Conservation (phyloP, 1,140 invertebrate species). For the Protaetia brevitarsis region DNA sequence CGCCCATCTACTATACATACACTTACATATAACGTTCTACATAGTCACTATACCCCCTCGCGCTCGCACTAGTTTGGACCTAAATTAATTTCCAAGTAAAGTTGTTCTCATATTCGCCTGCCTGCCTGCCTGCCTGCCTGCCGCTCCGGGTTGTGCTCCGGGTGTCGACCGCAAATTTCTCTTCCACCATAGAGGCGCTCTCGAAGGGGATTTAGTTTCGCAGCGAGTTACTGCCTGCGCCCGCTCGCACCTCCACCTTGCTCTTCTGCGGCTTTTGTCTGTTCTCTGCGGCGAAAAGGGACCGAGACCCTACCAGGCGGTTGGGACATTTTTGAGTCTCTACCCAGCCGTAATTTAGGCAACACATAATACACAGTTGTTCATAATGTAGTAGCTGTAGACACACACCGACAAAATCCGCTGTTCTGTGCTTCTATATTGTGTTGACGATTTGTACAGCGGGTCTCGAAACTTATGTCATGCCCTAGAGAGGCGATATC, state of each 20-base stretch:
- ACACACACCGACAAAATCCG: too few relatives aligned
- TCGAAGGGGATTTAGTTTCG: too few relatives aligned
- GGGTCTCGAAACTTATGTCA: too few relatives aligned
- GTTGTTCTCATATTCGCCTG: conserved; percentile 31
- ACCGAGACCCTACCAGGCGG: too few relatives aligned
- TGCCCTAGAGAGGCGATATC: too few relatives aligned
- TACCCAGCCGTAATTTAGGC: too few relatives aligned
- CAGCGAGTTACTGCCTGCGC: conserved; percentile 28
- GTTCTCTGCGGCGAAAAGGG: conserved; percentile 35
- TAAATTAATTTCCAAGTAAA: conserved; percentile 46
- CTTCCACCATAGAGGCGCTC: neutral
- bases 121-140: neutral
- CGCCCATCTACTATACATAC: too few relatives aligned
- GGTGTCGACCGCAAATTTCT: conserved; percentile 28
- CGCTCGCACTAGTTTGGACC: conserved; percentile 32
- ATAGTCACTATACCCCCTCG: neutral
- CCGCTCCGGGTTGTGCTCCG: conserved; percentile 27
- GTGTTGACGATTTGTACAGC: too few relatives aligned
- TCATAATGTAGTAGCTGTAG: too few relatives aligned
- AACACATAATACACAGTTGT: too few relatives aligned
- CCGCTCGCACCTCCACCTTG: neutral
- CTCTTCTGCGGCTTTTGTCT: conserved; percentile 34
- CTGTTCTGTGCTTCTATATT: too few relatives aligned
- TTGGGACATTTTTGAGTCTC: too few relatives aligned
- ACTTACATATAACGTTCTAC: neutral